Base-by-base conservation (phyloP, 1,140 invertebrate species). In the Meloidogyne hapla region DNA sequence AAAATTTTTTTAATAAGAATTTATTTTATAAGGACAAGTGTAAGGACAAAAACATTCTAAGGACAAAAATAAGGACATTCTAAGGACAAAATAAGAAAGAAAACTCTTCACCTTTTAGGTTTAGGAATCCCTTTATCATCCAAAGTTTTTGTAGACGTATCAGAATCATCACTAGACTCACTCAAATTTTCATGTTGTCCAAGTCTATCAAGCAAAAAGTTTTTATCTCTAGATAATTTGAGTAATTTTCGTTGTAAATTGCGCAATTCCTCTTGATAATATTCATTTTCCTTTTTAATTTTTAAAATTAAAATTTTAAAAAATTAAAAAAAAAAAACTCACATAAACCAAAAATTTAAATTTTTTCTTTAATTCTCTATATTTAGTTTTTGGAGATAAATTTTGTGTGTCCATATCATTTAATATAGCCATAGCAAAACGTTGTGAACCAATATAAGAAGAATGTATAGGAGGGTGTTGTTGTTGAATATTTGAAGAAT, bases 271-370 rank as follows among this genome's bases (percentile, higher is more conserved):
- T 84, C 83, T 72, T 84, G 83, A 70, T 84, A 84, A 70, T 85
- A 84, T 67, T 84, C 83, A 69, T 84, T 84, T 69, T 84, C 83
- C 83, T 84, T 56, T 12, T 45, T 15, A 21, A 26, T 62, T 61
- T 78, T 61, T 28, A 61, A 48, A 40, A 15, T 5, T 21, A 76
- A 73, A 33, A n/a, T n/a, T n/a, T n/a, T n/a, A n/a, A n/a, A n/a
- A n/a, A 42, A 23, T 21, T n/a, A 74, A 23, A 74, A 74, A 69
- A 71, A 13, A 21, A 4, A 23, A 74, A 85, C 82, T 78, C 70
- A 85, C 83, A 70, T 86, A 84, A 33, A 84, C 84, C 12, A 84
- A 68, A 75, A 64, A 83, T 62, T 84, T 86, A 78, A 84, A 84
- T 38, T 84, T 75, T 63, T 74, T 79, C 65, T 84, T 84, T 38